Evolutionary conservation across 2,888 invertebrate species (phyloP), one percentile per base, ranked within the genome.

Genomic region (Smittia aterrima): DNA sequence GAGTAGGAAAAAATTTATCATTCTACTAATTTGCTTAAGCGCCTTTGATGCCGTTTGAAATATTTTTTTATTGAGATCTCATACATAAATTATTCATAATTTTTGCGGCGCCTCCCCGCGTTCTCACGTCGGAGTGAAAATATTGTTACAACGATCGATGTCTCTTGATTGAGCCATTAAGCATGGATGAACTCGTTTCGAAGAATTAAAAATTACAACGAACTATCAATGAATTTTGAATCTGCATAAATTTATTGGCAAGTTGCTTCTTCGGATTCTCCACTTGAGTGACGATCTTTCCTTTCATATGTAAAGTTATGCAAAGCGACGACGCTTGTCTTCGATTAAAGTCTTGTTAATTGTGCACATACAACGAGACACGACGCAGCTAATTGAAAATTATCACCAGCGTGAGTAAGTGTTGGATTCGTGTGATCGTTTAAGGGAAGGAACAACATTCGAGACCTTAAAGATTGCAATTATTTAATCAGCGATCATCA

Each of bases 51-150:
- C 20, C n/a, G 16, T 58, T 64, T 64, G 64, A 64, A 58, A 7
- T 58, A 58, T 58, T n/a, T n/a, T n/a, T n/a, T 58, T 58, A 58
- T 58, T 13, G 58, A 58, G 58, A 53, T 58, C 25, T 64, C 64
- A 64, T 64, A 22, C 64, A 64, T 64, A 64, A 27, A 7, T 64
- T 64, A 58, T 58, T 3, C 18, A 58, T 58, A 18, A 13, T 58
- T 9, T 58, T 58, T 58, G 7, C 58, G 16, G 6, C 47, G 2
- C n/a, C 47, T 47, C 16, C 16, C n/a, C 3, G 11, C 11, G 18
- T 2, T 7, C 22, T 22, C 2, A 2, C 3, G 20, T n/a, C 22
- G 18, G 3, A 18, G 58, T 58, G 58, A 22, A 22, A 58, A 22
- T 58, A 22, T 58, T 58, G 18, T 58, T 58, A 22, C 58, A 38